These are phyloP conservation scores for Loriculus beryllinus DNA, from an alignment of 2,797 vertebrate species.

Conservation along the genomic window DNA sequence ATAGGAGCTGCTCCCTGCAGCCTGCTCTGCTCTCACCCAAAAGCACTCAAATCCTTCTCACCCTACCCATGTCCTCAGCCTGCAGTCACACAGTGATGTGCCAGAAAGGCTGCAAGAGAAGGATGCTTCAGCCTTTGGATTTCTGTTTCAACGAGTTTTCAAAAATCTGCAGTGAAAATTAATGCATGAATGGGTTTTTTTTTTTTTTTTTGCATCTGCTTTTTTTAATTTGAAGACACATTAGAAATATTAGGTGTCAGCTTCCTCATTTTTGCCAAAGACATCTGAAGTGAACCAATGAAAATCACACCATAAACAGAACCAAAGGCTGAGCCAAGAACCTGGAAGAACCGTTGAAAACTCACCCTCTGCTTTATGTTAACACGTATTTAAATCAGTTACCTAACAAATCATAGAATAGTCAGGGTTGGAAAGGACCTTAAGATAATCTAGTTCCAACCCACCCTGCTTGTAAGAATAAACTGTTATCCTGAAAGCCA, in stretches of 20 bases:
- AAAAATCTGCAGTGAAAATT: background rate
- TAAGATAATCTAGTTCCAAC: background rate
- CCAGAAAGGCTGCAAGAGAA: background rate
- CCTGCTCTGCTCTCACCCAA: background rate
- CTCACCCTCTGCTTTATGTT: background rate
- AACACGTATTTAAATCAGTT: background rate
- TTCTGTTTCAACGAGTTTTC: background rate
- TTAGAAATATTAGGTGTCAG: background rate
- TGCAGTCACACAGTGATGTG: fast-evolving
- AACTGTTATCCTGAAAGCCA: background rate
- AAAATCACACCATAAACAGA: background rate
- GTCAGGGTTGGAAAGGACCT: background rate
- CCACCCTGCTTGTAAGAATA: background rate
- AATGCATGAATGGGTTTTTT: background rate
- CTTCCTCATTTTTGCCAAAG: background rate
- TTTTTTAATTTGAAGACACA: background rate
- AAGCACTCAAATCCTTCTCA: fast-evolving
- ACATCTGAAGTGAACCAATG: background rate
- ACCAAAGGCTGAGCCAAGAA: background rate
- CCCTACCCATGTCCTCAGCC: background rate
- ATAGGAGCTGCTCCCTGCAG: background rate
- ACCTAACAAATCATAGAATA: background rate
- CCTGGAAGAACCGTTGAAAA: background rate
- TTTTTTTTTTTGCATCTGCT: background rate
- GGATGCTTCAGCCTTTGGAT: fast-evolving